phyloP scores from a whole-genome alignment of 1,140 invertebrate genomes.

The Ylistrum balloti region DNA sequence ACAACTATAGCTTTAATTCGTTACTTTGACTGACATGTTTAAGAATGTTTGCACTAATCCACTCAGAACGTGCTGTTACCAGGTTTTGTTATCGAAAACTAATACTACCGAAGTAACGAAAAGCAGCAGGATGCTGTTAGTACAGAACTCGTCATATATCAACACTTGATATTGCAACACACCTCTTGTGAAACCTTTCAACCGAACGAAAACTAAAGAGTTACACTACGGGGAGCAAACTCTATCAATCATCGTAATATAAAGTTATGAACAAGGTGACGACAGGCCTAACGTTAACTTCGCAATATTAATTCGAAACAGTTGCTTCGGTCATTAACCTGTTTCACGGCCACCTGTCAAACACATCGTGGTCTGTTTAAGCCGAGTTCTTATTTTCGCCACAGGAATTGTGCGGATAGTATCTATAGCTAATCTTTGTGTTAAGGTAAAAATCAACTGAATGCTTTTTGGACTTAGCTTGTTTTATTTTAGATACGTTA shows the following conservation, averaged over 20 bases:
- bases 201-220: conserved; percentile 4
- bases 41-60: neutral
- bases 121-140: neutral
- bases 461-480: no score
- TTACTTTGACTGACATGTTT: neutral
- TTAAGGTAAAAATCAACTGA: no score
- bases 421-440: no score
- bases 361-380: neutral
- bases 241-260: conserved; percentile 1
- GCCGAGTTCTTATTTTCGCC: neutral
- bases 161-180: neutral
- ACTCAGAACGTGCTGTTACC: neutral
- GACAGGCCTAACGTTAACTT: neutral
- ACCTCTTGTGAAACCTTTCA: neutral
- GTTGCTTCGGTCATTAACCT: neutral
- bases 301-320: neutral
- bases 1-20: neutral
- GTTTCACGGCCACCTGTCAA: neutral
- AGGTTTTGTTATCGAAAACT: no score
- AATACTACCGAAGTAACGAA: neutral
- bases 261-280: neutral
- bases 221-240: conserved; percentile 4
- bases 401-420: no score
- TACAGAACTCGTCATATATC: neutral
- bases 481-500: no score